Conservation (phyloP, 2,797 vertebrate genomes). For the Pipistrellus pygmaeus region DNA sequence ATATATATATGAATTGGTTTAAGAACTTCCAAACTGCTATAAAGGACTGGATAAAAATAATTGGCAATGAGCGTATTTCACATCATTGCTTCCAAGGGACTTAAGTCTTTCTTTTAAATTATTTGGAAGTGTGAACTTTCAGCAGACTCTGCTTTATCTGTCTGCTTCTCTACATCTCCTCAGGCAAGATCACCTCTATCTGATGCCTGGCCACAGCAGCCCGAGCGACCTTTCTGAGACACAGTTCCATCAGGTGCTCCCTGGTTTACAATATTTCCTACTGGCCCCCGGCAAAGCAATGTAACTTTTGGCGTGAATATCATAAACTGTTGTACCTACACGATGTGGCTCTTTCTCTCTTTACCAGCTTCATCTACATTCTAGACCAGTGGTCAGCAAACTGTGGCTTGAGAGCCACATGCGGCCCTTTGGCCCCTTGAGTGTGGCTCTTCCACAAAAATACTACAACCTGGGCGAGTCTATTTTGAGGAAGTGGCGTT, state of each 20-base stretch:
- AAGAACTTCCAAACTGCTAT: not conserved
- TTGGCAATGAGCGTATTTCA: not conserved
- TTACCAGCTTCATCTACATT: not conserved
- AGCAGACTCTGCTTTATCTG: not conserved
- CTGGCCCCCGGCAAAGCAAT: not conserved
- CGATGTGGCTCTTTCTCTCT: not conserved
- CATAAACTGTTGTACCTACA: not conserved
- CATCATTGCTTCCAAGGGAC: not conserved
- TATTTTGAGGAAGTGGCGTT: no score
- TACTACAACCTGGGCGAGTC: no score
- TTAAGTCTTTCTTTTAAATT: slow-evolving; percentile 10
- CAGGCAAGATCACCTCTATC: not conserved
- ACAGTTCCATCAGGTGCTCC: not conserved
- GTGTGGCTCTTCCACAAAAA: no score
- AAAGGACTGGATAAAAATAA: not conserved
- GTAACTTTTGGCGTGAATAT: not conserved
- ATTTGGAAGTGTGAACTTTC: not conserved
- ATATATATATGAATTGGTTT: not conserved
- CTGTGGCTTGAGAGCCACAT: no score
- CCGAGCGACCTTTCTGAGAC: slow-evolving; percentile 3
- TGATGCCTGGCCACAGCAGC: not conserved
- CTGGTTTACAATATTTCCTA: not conserved
- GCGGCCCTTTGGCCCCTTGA: no score
- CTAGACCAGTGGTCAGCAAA: not conserved
- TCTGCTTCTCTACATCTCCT: not conserved